Evolutionary conservation across 2,797 vertebrate genomes (phyloP).

Genomic region (Gorsachius magnificus): DNA sequence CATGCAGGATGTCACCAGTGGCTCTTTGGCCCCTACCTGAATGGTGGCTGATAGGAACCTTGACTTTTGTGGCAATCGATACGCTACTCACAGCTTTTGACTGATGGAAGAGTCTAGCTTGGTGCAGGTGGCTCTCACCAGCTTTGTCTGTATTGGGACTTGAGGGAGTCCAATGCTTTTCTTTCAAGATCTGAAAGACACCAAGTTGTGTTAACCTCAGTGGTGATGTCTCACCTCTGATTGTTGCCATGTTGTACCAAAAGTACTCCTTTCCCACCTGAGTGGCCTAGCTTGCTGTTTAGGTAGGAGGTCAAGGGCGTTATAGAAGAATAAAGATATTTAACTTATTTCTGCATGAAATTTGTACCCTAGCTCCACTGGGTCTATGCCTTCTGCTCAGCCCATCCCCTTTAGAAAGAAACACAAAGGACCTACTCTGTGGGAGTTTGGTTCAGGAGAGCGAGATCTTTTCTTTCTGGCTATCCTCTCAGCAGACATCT

Average conservation of each 20-base stretch:
- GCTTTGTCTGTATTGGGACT: background rate
- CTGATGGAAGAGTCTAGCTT: background rate
- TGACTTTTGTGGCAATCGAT: slow-evolving; percentile 24
- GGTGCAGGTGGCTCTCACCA: background rate
- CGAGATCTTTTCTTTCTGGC: slow-evolving; percentile 31
- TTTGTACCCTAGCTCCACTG: background rate
- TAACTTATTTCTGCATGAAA: background rate
- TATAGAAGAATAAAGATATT: background rate
- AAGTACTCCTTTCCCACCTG: background rate
- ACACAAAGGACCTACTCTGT: background rate
- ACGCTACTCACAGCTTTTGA: background rate
- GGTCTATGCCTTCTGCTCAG: background rate
- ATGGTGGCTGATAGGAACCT: background rate
- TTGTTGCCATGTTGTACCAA: background rate
- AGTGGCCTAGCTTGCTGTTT: background rate
- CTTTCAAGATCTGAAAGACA: background rate
- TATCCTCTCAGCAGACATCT: slow-evolving; percentile 15
- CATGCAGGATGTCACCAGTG: background rate
- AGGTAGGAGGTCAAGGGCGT: background rate
- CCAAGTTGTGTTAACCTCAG: background rate
- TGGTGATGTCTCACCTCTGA: background rate
- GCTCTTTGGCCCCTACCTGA: slow-evolving; percentile 27
- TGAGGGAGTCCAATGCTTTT: background rate
- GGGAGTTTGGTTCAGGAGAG: slow-evolving; percentile 38
- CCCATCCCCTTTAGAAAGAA: background rate